These are phyloP conservation scores for Diceros bicornis DNA, from an alignment of 2,797 vertebrate genomes.

Conservation along the genomic window DNA sequence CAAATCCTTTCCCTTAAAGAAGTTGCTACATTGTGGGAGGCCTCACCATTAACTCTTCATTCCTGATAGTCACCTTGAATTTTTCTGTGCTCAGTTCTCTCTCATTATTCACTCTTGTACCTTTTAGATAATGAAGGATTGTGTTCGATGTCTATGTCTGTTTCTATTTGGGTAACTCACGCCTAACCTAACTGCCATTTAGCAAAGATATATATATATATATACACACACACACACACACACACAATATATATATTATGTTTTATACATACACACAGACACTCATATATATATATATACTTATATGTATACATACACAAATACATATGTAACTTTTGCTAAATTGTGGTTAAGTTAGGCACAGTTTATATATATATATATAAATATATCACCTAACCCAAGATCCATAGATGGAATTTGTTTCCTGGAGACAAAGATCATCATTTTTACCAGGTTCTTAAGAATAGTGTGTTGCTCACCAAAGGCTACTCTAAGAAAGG, in stretches of 20 bases:
- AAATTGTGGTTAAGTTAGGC: not conserved
- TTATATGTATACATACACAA: not conserved
- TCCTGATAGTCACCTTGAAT: constrained; percentile 47
- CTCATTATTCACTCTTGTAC: not conserved
- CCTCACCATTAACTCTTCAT: constrained; percentile 4
- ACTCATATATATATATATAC: accelerated
- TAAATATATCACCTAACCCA: not conserved
- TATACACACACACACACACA: too few species aligned
- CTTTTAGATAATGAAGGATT: not conserved
- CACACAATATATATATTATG: not conserved
- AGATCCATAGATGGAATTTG: not conserved
- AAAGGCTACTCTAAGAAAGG: not conserved
- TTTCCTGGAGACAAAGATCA: not conserved
- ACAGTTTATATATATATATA: not conserved
- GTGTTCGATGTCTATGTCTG: not conserved
- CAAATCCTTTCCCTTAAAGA: constrained; percentile 68
- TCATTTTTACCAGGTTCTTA: not conserved
- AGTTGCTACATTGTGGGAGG: not conserved
- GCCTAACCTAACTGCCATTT: not conserved
- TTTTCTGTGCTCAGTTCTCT: not conserved
- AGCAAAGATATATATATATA: not conserved
- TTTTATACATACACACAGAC: not conserved
- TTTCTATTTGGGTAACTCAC: not conserved
- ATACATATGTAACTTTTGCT: not conserved
- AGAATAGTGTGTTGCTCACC: not conserved